These are phyloP conservation scores for Asbolus verrucosus DNA, from an alignment of 1,140 invertebrate genomes.

Conservation along the genomic window DNA sequence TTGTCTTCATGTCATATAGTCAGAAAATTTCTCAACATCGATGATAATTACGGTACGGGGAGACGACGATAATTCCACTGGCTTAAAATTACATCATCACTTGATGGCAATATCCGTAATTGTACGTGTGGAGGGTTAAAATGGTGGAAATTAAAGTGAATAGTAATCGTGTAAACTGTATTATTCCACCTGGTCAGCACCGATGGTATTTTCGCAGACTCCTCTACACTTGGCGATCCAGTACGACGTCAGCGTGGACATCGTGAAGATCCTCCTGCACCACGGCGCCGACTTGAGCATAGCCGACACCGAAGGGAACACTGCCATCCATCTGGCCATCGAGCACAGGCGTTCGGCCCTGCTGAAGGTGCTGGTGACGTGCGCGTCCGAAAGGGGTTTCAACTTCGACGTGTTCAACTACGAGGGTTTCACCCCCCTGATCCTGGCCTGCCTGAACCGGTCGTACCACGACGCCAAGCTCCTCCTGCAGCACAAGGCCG, in stretches of 20 bases:
- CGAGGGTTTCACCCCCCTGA: constrained; percentile 59
- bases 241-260: constrained; percentile 42
- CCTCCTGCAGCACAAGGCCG: constrained; percentile 50
- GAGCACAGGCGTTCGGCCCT: constrained; percentile 46
- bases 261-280: constrained; percentile 53
- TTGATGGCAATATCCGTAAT: too few relatives aligned
- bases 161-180: too few relatives aligned
- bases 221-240: constrained; percentile 58
- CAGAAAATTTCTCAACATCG: too few relatives aligned
- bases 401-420: constrained; percentile 48
- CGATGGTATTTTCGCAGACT: constrained; percentile 51
- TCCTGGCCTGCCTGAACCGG: constrained; percentile 54
- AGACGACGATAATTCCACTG: too few relatives aligned
- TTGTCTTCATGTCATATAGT: too few relatives aligned
- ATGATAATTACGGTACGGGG: too few relatives aligned
- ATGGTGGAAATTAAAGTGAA: too few relatives aligned
- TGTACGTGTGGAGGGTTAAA: too few relatives aligned
- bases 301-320: constrained; percentile 58
- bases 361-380: constrained; percentile 47
- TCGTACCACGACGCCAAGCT: constrained; percentile 50
- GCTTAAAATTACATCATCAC: too few relatives aligned
- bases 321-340: constrained; percentile 55
- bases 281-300: constrained; percentile 51
- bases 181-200: too few relatives aligned
- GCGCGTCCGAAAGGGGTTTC: constrained; percentile 5